Percentiles rank a stretch among this genome's conserved stretches.
These are phyloP conservation scores for Medauroidea extradentata DNA, from an alignment of 1,140 invertebrate genomes.

Conservation along the genomic window DNA sequence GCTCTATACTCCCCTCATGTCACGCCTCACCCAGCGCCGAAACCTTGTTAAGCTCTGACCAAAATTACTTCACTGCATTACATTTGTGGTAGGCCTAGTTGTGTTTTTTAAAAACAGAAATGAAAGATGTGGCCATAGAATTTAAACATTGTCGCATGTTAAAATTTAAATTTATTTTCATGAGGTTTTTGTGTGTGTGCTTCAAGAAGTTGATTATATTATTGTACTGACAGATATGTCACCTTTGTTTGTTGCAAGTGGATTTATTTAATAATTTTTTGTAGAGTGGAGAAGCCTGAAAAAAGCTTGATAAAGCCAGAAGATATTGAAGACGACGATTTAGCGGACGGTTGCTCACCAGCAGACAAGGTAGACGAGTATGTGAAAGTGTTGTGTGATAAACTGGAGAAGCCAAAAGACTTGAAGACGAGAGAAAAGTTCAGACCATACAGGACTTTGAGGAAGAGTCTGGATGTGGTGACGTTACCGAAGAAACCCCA, in stretches of 20 bases:
- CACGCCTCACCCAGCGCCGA: no score
- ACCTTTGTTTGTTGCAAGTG: slow-evolving; percentile 11
- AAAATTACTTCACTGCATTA: no score
- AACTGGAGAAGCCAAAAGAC: slow-evolving; percentile 45
- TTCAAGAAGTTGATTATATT: no score
- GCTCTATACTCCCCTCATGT: no score
- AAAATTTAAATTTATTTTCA: no score
- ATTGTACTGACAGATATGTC: slow-evolving; percentile 7
- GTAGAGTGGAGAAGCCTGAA: slow-evolving; percentile 46
- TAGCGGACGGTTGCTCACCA: not conserved
- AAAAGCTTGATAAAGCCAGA: slow-evolving; percentile 54
- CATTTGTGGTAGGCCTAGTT: no score
- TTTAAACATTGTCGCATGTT: no score
- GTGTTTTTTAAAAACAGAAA: no score
- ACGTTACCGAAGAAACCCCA: slow-evolving; percentile 23
- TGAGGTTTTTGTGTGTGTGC: no score
- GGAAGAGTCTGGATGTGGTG: slow-evolving; percentile 40
- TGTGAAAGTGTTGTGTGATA: slow-evolving; percentile 55
- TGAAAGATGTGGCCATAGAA: no score
- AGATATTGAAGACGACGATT: slow-evolving; percentile 50
- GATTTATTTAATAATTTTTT: no score
- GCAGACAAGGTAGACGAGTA: slow-evolving; percentile 47
- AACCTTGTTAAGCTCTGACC: no score
- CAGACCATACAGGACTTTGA: slow-evolving; percentile 61
- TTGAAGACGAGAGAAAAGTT: slow-evolving; percentile 43